Conservation (phyloP, 2,888 invertebrate genomes). For the Bedellia somnulentella region DNA sequence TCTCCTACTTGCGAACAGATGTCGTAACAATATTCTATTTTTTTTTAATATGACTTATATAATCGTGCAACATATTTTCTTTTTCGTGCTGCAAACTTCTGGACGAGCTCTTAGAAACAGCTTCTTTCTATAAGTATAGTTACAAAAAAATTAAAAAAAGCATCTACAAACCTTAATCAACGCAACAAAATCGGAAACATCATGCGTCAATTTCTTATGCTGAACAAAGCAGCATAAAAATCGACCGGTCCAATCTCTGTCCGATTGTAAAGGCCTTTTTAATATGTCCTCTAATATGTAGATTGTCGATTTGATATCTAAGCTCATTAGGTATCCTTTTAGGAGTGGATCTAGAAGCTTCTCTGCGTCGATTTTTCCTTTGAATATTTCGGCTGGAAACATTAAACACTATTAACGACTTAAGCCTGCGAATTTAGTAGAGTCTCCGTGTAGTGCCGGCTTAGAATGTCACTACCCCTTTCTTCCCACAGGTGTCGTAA, state of each 20-base stretch:
- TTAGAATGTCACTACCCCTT: too few species aligned
- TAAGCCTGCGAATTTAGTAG: too few species aligned
- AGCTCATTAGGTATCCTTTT: conserved; percentile 42
- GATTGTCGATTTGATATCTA: conserved; percentile 42
- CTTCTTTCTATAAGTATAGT: too few species aligned
- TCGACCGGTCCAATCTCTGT: conserved; percentile 59
- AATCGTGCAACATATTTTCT: too few species aligned
- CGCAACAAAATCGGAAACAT: conserved; percentile 30
- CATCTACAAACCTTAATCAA: conserved; percentile 36
- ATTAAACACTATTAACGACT: too few species aligned
- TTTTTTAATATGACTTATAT: too few species aligned
- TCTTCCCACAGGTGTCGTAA: too few species aligned
- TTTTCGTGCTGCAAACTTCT: too few species aligned
- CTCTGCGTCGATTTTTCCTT: conserved; percentile 53
- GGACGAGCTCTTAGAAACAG: too few species aligned
- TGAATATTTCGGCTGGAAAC: conserved; percentile 40
- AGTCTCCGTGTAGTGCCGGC: too few species aligned
- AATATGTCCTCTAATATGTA: conserved; percentile 48
- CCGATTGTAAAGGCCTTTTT: conserved; percentile 32
- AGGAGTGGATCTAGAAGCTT: conserved; percentile 45
- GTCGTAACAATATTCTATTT: too few species aligned
- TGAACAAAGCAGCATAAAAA: conserved; percentile 52
- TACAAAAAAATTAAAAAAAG: neutral
- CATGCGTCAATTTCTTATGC: conserved; percentile 34
- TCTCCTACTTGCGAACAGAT: too few species aligned